Conservation (phyloP, 2,113 vertebrate species). For the Microtus oregoni region DNA sequence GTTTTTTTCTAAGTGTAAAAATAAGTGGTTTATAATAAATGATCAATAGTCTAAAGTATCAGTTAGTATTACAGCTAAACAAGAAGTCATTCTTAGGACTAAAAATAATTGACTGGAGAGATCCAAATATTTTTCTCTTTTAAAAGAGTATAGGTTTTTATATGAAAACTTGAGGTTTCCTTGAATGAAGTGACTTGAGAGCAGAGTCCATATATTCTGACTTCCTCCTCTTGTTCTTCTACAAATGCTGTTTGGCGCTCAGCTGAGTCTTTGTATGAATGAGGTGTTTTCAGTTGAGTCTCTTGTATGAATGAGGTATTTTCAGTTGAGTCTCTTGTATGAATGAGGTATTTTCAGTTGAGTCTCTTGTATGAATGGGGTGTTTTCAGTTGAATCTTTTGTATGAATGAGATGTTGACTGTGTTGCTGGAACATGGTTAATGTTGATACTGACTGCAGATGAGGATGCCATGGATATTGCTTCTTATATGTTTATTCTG, state of each 20-base stretch:
- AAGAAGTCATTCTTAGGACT: constrained; percentile 44
- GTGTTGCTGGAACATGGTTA: constrained; percentile 26
- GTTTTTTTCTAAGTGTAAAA: constrained; percentile 23
- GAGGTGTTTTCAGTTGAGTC: not conserved
- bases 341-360: not conserved
- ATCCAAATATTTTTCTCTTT: not conserved
- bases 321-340: not conserved
- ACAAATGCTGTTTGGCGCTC: not conserved
- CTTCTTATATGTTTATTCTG: not conserved
- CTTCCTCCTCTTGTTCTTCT: not conserved
- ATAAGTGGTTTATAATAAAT: constrained; percentile 39
- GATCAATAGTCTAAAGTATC: constrained; percentile 19
- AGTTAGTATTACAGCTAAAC: not conserved
- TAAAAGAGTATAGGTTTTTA: not conserved
- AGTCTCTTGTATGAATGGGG: not conserved
- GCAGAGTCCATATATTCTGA: not conserved
- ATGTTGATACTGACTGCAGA: not conserved
- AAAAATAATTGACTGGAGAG: constrained; percentile 39
- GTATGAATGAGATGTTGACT: not conserved
- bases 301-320: not conserved
- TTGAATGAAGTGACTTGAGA: not conserved
- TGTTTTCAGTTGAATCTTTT: not conserved
- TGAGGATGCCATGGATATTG: constrained; percentile 20
- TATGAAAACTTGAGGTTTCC: constrained; percentile 8
- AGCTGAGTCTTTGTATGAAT: not conserved